Evolutionary conservation across 2,797 vertebrate genomes (phyloP).

Genomic region (Oceanodroma leucorhoa): DNA sequence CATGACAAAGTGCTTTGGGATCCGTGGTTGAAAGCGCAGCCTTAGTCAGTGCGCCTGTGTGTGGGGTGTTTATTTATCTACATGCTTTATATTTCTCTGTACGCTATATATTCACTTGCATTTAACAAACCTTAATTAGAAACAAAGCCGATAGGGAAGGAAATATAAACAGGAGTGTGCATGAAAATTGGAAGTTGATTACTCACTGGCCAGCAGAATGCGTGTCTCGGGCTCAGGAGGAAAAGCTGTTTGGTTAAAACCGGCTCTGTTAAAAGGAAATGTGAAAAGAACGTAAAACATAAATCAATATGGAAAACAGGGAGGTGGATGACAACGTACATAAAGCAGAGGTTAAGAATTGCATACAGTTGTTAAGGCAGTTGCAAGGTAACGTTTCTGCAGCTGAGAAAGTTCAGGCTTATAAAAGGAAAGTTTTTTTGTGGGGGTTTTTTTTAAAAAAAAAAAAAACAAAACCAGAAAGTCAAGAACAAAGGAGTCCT

Average conservation of each 20-base stretch:
- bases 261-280: slow-evolving; percentile 45
- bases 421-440: not conserved
- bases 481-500: slow-evolving; percentile 58
- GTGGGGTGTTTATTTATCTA: slow-evolving; percentile 60
- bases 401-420: slow-evolving; percentile 40
- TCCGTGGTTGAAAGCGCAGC: slow-evolving; percentile 30
- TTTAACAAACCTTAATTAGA: slow-evolving; percentile 61
- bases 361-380: not conserved
- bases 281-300: slow-evolving; percentile 47
- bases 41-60: not conserved
- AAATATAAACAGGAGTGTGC: slow-evolving; percentile 56
- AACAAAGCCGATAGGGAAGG: slow-evolving; percentile 66
- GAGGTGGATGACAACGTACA: slow-evolving; percentile 56
- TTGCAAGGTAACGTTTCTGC: not conserved
- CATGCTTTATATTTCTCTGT: slow-evolving; percentile 44
- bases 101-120: slow-evolving; percentile 31
- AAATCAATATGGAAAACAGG: slow-evolving; percentile 52
- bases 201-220: slow-evolving; percentile 33
- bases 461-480: not conserved
- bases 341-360: slow-evolving; percentile 54
- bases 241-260: slow-evolving; percentile 21
- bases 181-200: slow-evolving; percentile 62
- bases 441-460: not conserved
- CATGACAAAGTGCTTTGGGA: slow-evolving; percentile 64
- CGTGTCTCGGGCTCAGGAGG: not conserved